Conservation (phyloP, 2,888 invertebrate species). For the Cantharis nigra region DNA sequence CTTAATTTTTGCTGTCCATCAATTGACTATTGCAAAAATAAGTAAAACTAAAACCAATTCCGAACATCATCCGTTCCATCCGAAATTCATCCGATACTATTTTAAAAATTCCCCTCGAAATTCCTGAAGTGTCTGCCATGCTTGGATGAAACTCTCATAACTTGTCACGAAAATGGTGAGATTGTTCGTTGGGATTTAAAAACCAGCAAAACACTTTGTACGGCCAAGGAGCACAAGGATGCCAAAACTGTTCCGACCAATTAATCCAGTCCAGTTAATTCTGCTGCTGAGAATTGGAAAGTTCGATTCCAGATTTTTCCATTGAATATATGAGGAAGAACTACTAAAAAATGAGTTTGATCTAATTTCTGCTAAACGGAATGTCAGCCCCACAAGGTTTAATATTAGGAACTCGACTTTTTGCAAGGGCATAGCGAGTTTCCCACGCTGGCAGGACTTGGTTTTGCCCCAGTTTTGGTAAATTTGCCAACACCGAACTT, state of each 20-base stretch:
- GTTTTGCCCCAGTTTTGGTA: neutral
- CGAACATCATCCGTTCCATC: slow-evolving; percentile 64
- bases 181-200: slow-evolving; percentile 92
- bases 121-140: slow-evolving; percentile 87
- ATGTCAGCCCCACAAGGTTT: too few relatives aligned
- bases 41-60: slow-evolving; percentile 82
- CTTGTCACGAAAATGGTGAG: slow-evolving; percentile 93
- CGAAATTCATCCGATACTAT: slow-evolving; percentile 64
- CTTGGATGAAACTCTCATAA: slow-evolving; percentile 88
- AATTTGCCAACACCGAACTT: neutral
- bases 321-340: slow-evolving; percentile 94
- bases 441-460: neutral
- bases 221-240: slow-evolving; percentile 79
- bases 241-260: slow-evolving; percentile 87
- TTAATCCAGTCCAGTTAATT: slow-evolving; percentile 94
- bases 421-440: neutral
- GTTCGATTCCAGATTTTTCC: slow-evolving; percentile 72
- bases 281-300: slow-evolving; percentile 93
- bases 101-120: slow-evolving; percentile 77
- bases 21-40: neutral
- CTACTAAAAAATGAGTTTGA: neutral
- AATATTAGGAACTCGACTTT: neutral
- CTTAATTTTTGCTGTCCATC: too few relatives aligned
- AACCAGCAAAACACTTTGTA: slow-evolving; percentile 79
- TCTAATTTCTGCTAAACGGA: neutral